These are phyloP conservation scores for Rambutsinella grinnellia DNA, from an alignment of 2,888 invertebrate genomes.

Conservation along the genomic window DNA sequence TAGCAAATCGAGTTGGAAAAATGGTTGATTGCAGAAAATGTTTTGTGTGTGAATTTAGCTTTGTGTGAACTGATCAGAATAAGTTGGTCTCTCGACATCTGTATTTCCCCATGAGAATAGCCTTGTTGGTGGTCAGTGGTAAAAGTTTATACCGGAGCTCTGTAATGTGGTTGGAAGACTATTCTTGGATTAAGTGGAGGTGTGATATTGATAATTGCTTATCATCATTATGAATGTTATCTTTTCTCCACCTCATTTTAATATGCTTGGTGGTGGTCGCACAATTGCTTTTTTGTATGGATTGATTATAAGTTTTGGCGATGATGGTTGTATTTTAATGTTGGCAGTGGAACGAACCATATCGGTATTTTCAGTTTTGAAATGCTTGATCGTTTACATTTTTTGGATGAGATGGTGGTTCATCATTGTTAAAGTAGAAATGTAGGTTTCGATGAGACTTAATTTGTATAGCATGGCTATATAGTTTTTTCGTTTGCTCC, in stretches of 20 bases:
- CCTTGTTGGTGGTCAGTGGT: neutral
- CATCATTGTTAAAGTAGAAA: too few species aligned
- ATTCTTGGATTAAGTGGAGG: slow-evolving; percentile 39
- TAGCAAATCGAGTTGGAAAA: too few species aligned
- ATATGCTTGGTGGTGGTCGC: too few species aligned
- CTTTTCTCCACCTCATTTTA: too few species aligned
- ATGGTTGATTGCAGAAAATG: too few species aligned
- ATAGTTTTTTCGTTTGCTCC: neutral
- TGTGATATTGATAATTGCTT: too few species aligned
- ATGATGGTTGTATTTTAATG: neutral
- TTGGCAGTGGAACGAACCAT: neutral
- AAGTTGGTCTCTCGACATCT: too few species aligned
- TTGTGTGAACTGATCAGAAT: too few species aligned
- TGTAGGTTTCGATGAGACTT: too few species aligned
- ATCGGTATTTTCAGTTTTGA: neutral
- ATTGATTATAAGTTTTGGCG: neutral
- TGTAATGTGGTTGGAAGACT: slow-evolving; percentile 38
- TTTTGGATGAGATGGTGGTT: neutral
- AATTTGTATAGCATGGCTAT: neutral
- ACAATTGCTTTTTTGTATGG: neutral
- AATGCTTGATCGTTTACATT: neutral
- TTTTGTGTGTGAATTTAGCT: too few species aligned
- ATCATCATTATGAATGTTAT: too few species aligned
- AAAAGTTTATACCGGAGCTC: neutral
- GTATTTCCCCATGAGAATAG: neutral